Conservation (phyloP, 1,140 invertebrate genomes). For the Vanessa tameamea region DNA sequence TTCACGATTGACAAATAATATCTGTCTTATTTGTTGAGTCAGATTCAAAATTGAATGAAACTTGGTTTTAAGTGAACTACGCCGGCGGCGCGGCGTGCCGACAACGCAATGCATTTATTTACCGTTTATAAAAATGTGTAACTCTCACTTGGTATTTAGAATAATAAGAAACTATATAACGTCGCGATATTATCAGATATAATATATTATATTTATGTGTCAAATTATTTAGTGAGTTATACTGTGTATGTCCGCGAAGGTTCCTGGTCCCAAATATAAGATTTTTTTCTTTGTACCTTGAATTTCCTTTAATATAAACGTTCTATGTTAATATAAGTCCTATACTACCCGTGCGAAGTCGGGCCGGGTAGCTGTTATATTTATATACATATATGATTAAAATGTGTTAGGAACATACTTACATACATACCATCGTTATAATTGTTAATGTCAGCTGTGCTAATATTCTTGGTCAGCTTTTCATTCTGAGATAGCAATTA, state of each 20-base stretch:
- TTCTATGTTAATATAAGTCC: too few relatives aligned
- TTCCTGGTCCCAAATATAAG: too few relatives aligned
- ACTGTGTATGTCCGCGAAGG: too few relatives aligned
- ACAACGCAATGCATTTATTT: background rate
- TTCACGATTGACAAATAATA: conserved; percentile 6
- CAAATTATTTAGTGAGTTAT: too few relatives aligned
- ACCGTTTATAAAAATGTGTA: too few relatives aligned
- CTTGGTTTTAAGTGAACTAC: background rate
- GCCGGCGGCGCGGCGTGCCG: background rate
- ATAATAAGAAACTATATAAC: too few relatives aligned
- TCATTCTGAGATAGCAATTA: conserved; percentile 54
- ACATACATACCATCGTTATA: background rate
- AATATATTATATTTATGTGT: too few relatives aligned
- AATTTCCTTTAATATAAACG: too few relatives aligned
- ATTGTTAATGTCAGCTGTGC: background rate
- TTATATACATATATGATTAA: background rate
- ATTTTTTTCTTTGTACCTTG: too few relatives aligned
- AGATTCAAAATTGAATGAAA: background rate
- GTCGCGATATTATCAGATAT: too few relatives aligned
- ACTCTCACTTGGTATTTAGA: too few relatives aligned
- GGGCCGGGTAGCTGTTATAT: background rate
- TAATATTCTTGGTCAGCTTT: background rate
- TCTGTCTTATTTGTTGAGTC: conserved; percentile 5
- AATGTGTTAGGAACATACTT: background rate
- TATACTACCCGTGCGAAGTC: too few relatives aligned